Conservation (phyloP, 2,888 invertebrate genomes). For the Pelosia muscerda region DNA sequence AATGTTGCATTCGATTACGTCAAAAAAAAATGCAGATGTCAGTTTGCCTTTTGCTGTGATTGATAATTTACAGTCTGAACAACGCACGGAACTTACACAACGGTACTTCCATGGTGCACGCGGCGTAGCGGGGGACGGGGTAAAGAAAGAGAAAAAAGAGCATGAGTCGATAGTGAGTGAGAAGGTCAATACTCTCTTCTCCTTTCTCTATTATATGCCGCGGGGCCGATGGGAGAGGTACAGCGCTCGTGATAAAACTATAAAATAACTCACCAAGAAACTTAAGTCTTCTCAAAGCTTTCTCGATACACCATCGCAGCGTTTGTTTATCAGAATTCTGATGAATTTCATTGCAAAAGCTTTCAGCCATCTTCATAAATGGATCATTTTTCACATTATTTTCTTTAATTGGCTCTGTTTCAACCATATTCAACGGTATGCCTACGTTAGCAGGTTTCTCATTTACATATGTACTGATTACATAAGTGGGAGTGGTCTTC, state of each 20-base stretch:
- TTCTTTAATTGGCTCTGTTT: not conserved
- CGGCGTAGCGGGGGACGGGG: too few relatives aligned
- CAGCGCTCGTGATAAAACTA: too few relatives aligned
- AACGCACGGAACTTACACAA: too few relatives aligned
- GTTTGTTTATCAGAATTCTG: slow-evolving; percentile 65
- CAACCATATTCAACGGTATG: slow-evolving; percentile 1
- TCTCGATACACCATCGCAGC: slow-evolving; percentile 77
- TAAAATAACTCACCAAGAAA: slow-evolving; percentile 65
- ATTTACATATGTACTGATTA: slow-evolving; percentile 20
- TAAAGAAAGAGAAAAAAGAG: too few relatives aligned
- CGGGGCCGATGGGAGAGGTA: not conserved
- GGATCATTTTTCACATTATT: slow-evolving; percentile 56
- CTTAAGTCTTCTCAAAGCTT: slow-evolving; percentile 70
- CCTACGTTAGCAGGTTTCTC: not conserved
- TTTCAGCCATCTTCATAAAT: slow-evolving; percentile 70
- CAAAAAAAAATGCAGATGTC: too few relatives aligned
- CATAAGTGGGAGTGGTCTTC: slow-evolving; percentile 30
- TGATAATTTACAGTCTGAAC: too few relatives aligned
- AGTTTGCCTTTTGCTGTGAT: too few relatives aligned
- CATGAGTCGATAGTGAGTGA: too few relatives aligned
- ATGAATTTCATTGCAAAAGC: slow-evolving; percentile 75
- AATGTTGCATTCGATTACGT: too few relatives aligned
- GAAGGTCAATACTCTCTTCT: too few relatives aligned
- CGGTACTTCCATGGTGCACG: too few relatives aligned
- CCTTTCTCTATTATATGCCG: too few relatives aligned